Conservation (phyloP, 2,113 vertebrate species). For the Orientallactaga bullata region DNA sequence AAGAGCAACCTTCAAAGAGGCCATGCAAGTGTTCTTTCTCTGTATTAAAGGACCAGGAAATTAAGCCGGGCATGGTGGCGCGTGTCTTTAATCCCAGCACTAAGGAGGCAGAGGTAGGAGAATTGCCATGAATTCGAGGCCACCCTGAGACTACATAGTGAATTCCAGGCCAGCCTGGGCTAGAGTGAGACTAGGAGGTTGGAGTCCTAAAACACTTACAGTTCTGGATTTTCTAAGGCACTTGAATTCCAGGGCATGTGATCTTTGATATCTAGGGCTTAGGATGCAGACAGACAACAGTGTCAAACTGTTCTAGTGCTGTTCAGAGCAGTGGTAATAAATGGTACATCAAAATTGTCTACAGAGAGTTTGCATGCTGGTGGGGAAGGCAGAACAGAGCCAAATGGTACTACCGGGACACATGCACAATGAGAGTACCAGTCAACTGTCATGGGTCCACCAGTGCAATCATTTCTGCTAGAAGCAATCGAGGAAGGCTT, state of each 20-base stretch:
- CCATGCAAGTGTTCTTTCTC: not conserved
- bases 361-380: not conserved
- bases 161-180: no score
- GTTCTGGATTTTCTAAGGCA: not conserved
- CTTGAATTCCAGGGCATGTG: not conserved
- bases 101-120: no score
- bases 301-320: not conserved
- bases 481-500: slow-evolving; percentile 49
- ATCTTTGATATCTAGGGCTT: not conserved
- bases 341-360: not conserved
- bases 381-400: not conserved
- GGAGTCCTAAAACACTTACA: not conserved
- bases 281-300: not conserved
- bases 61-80: no score
- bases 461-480: not conserved
- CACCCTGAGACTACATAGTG: no score
- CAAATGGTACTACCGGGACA: not conserved
- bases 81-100: no score
- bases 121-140: no score
- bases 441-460: not conserved
- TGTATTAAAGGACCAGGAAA: not conserved
- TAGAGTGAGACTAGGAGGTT: not conserved
- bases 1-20: not conserved
- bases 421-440: not conserved
- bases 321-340: not conserved